Evolutionary conservation across 2,797 vertebrate species (phyloP), one percentile per base, ranked within the genome.

Genomic region (Mastacembelus armatus): DNA sequence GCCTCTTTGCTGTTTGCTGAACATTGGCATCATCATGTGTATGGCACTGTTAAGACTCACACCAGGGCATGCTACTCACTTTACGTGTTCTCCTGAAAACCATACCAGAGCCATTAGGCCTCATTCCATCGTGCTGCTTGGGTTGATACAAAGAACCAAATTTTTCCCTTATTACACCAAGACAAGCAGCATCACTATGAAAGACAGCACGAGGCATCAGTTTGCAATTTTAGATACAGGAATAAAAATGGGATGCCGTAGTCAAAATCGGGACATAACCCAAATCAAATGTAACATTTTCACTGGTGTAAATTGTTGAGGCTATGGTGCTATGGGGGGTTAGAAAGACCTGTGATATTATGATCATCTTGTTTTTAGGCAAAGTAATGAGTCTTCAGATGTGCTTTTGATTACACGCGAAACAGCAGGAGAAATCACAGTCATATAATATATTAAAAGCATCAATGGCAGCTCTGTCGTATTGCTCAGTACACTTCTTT

Each of bases 371-470:
- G 48, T 55, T 62, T 47, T 66, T 29, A 32, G 69, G 39, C 47
- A 8, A 18, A 30, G n/a, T 38, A 44, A 67, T 51, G 10, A 40
- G 35, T 52, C 45, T 36, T 67, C 63, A 67, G 67, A 63, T 77
- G 51, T 44, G 51, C 49, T 40, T 70, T 15, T 57, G 74, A 67
- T 63, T 33, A 32, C 59, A 47, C 29, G 55, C 60, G 54, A 74
- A 66, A 19, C 18, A 9, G 47, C 4, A 0, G 62, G 27, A 62
- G 38, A 44, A 76, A 61, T 79, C 45, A 48, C 45, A 1, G n/a
- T n/a, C 54, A 74, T 80, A 56, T 84, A 79, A 57, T 60, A 57
- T 56, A 38, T 69, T 70, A 43, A 67, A 66, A 74, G 71, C 42
- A 0, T 4, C 18, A 33, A n/a, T 19, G 16, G 32, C 43, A 21